These are phyloP conservation scores for Hybognathus amarus DNA, from an alignment of 2,797 vertebrate genomes.

Conservation along the genomic window DNA sequence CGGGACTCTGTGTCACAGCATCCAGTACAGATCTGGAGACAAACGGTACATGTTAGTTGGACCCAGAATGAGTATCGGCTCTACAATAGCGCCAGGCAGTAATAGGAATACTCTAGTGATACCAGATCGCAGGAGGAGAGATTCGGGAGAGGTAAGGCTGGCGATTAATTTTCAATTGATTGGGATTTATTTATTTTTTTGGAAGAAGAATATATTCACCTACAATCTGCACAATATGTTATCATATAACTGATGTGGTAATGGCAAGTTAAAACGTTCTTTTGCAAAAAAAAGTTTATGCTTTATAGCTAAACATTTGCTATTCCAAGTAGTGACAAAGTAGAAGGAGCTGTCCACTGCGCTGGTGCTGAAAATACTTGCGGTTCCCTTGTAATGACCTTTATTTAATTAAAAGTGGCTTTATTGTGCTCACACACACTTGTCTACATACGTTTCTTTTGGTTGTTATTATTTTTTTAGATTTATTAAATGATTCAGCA, in stretches of 20 bases:
- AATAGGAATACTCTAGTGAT: constrained; percentile 66
- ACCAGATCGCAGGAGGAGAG: constrained; percentile 59
- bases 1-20: constrained; percentile 67
- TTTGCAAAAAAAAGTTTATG: neutral
- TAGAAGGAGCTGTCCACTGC: neutral
- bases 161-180: neutral
- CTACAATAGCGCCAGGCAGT: constrained; percentile 68
- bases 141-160: constrained; percentile 65
- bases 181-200: too few relatives aligned
- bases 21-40: constrained; percentile 75
- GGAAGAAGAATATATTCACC: neutral
- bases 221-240: neutral
- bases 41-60: constrained; percentile 75
- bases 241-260: neutral
- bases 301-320: neutral
- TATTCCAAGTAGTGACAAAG: neutral
- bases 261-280: neutral
- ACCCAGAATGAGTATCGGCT: constrained; percentile 73
- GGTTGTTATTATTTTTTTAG: neutral
- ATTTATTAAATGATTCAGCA: neutral
- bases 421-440: neutral
- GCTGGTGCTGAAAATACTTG: neutral
- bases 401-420: neutral
- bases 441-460: neutral
- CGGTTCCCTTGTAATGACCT: neutral